Evolutionary conservation across 2,113 vertebrate genomes (phyloP).

Genomic region (Vimba vimba): DNA sequence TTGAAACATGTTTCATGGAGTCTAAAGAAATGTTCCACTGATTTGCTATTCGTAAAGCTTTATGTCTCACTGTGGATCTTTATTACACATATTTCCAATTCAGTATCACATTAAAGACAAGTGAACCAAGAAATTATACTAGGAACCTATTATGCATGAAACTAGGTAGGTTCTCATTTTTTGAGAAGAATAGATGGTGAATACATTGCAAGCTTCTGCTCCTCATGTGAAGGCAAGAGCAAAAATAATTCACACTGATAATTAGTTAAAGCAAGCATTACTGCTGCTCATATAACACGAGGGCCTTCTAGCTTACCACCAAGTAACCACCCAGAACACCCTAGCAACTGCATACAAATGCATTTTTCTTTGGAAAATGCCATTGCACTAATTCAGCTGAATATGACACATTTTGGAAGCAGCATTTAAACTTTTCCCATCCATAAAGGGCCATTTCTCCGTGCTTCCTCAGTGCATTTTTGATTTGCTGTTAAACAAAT

Average conservation of each 20-base stretch:
- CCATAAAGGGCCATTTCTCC: background rate
- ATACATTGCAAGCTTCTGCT: background rate
- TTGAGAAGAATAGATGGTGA: background rate
- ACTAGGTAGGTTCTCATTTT: background rate
- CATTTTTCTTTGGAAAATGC: background rate
- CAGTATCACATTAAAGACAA: background rate
- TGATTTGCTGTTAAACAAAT: constrained; percentile 40
- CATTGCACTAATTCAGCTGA: background rate
- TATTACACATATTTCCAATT: background rate
- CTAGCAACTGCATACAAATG: no score
- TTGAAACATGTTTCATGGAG: background rate
- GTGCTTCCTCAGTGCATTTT: constrained; percentile 20
- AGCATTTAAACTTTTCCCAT: background rate
- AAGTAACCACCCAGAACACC: background rate
- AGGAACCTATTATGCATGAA: constrained; percentile 10
- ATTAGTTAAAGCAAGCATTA: background rate
- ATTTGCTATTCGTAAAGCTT: background rate
- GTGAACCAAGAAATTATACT: background rate
- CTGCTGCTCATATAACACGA: background rate
- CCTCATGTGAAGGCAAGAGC: background rate
- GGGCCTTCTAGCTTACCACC: background rate
- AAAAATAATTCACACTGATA: background rate
- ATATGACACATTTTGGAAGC: constrained; percentile 1
- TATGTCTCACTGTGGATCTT: constrained; percentile 5
- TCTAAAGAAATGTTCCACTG: constrained; percentile 1